Evolutionary conservation across 2,797 vertebrate species (phyloP).

Genomic region (Periparus ater): DNA sequence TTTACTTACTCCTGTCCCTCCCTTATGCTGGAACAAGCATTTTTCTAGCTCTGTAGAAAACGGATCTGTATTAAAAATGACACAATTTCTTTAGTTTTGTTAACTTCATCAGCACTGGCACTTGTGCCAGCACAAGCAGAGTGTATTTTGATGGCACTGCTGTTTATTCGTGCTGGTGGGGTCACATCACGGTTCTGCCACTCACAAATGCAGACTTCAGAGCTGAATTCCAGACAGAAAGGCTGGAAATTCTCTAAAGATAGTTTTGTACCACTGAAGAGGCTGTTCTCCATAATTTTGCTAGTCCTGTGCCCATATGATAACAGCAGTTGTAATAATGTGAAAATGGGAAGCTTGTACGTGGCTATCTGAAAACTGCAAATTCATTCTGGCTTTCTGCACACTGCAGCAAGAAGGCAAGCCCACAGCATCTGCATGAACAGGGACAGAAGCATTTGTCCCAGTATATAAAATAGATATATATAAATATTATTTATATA

Average conservation of each 20-base stretch:
- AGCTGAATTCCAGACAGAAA: neutral
- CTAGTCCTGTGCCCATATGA: neutral
- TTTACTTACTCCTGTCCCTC: neutral
- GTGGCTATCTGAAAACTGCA: neutral
- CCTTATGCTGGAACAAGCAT: neutral
- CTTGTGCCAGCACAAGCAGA: neutral
- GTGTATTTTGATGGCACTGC: neutral
- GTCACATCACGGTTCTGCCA: accelerated
- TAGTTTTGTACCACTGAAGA: neutral
- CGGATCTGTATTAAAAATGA: neutral
- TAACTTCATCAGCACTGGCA: neutral
- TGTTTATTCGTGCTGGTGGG: neutral
- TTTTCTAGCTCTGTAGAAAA: neutral
- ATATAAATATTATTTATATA: too few relatives aligned
- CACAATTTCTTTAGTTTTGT: neutral
- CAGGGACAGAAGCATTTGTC: neutral
- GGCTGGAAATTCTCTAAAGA: neutral
- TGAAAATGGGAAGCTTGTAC: neutral
- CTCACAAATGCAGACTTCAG: neutral
- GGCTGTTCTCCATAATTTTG: neutral
- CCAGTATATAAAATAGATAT: neutral
- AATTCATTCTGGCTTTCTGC: constrained; percentile 13
- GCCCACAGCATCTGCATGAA: neutral
- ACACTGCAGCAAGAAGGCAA: neutral
- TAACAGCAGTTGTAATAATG: neutral